Conservation (phyloP, 2,113 vertebrate genomes). For the Puffinus mauretanicus region DNA sequence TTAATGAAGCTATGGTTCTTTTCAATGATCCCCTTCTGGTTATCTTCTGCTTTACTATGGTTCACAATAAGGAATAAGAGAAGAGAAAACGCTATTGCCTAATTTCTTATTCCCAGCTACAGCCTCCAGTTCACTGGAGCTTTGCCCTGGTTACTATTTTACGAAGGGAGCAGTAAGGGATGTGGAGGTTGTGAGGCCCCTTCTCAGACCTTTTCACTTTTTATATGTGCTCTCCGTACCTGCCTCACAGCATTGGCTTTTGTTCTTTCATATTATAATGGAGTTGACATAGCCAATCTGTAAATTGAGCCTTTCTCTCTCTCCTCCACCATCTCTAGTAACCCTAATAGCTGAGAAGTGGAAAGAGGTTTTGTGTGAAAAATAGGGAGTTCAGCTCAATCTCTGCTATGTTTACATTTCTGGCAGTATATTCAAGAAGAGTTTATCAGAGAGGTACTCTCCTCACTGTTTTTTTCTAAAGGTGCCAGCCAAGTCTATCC, state of each 20-base stretch:
- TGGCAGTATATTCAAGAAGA: not conserved
- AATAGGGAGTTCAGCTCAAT: not conserved
- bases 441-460: not conserved
- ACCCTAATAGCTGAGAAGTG: not conserved
- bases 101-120: not conserved
- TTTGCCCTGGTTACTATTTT: not conserved
- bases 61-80: not conserved
- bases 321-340: not conserved
- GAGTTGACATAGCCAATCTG: slow-evolving; percentile 3
- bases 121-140: not conserved
- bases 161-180: not conserved
- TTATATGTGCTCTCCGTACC: not conserved
- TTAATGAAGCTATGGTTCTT: not conserved
- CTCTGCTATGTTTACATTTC: slow-evolving; percentile 6
- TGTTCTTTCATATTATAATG: not conserved
- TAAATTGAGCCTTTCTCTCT: not conserved
- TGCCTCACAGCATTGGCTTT: not conserved
- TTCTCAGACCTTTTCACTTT: not conserved
- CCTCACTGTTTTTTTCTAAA: not conserved
- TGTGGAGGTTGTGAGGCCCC: not conserved
- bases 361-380: slow-evolving; percentile 14
- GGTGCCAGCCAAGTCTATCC: not conserved
- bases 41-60: not conserved
- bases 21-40: not conserved
- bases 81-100: not conserved